Evolutionary conservation across 64 coral and sea anemone species (phyloP).

Genomic region (Pocillopora verrucosa): DNA sequence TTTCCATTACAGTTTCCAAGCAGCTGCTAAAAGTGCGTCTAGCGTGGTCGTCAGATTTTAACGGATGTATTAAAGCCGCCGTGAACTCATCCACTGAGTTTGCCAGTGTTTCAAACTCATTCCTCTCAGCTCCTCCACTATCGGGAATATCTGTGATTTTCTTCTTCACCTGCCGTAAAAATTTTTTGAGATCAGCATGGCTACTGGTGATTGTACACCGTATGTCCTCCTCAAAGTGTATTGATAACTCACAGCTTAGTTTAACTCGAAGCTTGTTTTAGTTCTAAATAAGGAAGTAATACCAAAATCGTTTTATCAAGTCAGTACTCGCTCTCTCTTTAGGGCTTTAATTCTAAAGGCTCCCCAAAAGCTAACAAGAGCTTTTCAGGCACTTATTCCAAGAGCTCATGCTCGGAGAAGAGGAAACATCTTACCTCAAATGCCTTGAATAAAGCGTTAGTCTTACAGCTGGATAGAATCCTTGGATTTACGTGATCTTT

Average conservation of each 20-base stretch:
- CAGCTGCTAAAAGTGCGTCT: constrained; percentile 17
- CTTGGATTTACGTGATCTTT: not conserved
- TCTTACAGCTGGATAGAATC: constrained; percentile 23
- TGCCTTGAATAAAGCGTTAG: constrained; percentile 12
- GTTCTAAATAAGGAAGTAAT: too few relatives aligned
- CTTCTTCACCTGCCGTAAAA: constrained; percentile 7
- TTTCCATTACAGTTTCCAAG: not conserved
- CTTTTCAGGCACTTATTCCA: not conserved
- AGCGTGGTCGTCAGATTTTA: not conserved
- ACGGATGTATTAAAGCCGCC: not conserved
- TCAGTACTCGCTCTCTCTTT: too few relatives aligned
- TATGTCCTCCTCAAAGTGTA: too few relatives aligned
- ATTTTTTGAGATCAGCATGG: not conserved
- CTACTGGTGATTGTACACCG: too few relatives aligned
- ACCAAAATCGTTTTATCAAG: too few relatives aligned
- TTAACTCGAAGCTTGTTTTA: too few relatives aligned
- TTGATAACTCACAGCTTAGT: too few relatives aligned
- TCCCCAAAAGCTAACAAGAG: too few relatives aligned
- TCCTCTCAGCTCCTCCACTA: not conserved
- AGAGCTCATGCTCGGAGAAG: not conserved
- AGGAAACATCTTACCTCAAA: constrained; percentile 15
- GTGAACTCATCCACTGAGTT: constrained; percentile 16
- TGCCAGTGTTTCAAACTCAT: not conserved
- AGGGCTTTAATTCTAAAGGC: too few relatives aligned
- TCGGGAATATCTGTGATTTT: not conserved